Conservation (phyloP, 2,113 vertebrate genomes). For the Penelope pileata region DNA sequence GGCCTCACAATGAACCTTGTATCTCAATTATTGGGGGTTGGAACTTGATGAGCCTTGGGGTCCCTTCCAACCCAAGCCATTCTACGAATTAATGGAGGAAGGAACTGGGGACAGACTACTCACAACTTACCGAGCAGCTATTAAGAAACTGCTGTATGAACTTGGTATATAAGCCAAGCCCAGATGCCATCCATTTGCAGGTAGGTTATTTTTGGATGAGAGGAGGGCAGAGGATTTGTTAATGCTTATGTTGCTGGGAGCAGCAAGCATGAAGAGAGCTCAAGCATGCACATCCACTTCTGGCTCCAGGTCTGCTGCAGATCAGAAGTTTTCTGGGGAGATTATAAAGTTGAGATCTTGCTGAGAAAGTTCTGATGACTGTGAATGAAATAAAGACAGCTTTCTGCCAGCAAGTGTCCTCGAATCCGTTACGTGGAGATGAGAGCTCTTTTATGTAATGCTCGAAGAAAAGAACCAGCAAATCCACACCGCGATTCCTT, state of each 20-base stretch:
- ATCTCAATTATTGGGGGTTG: background rate
- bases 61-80: too few relatives aligned
- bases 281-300: background rate
- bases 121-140: background rate
- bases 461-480: background rate
- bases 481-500: background rate
- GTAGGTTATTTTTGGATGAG: background rate
- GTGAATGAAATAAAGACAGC: background rate
- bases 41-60: too few relatives aligned
- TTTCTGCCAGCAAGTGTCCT: background rate
- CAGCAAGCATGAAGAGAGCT: background rate
- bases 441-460: background rate
- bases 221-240: constrained; percentile 13
- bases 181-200: background rate
- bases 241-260: background rate
- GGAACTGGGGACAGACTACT: background rate
- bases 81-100: background rate
- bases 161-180: background rate
- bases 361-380: background rate
- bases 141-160: background rate
- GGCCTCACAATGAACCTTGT: background rate
- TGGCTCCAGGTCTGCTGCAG: background rate
- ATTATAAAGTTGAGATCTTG: background rate
- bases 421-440: background rate
- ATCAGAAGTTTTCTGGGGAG: background rate